Conservation (phyloP, 1,140 invertebrate species). For the Trinorchestia longiramus region DNA sequence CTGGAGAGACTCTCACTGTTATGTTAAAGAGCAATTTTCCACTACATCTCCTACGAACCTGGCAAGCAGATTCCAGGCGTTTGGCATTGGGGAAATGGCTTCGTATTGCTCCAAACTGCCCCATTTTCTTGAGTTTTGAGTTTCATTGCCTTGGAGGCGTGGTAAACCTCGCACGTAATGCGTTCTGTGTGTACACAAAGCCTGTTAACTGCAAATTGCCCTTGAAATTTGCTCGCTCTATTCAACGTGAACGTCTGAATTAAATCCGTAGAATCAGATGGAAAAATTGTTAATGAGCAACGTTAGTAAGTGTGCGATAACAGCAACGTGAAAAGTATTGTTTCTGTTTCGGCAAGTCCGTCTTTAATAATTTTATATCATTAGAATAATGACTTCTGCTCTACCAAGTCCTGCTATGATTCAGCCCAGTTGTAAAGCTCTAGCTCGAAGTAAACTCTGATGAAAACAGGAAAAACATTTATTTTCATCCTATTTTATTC, state of each 20-base stretch:
- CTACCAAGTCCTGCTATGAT: too few relatives aligned
- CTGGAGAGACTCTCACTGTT: background rate
- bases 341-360: background rate
- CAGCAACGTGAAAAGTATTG: background rate
- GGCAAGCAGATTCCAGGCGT: background rate
- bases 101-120: background rate
- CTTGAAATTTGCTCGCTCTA: background rate
- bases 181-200: background rate
- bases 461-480: too few relatives aligned
- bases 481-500: too few relatives aligned
- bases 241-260: background rate
- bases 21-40: conserved; percentile 1
- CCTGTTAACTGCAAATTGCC: background rate
- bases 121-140: conserved; percentile 8
- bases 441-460: too few relatives aligned
- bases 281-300: background rate
- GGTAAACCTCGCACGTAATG: background rate
- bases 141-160: background rate
- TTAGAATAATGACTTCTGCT: too few relatives aligned
- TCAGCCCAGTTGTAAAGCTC: too few relatives aligned
- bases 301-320: background rate
- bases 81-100: background rate
- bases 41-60: background rate
- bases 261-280: background rate
- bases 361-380: too few relatives aligned